Percentiles rank a stretch among this genome's conserved stretches.
Evolutionary conservation across 2,113 vertebrate species (phyloP).

Genomic region (Pan troglodytes): DNA sequence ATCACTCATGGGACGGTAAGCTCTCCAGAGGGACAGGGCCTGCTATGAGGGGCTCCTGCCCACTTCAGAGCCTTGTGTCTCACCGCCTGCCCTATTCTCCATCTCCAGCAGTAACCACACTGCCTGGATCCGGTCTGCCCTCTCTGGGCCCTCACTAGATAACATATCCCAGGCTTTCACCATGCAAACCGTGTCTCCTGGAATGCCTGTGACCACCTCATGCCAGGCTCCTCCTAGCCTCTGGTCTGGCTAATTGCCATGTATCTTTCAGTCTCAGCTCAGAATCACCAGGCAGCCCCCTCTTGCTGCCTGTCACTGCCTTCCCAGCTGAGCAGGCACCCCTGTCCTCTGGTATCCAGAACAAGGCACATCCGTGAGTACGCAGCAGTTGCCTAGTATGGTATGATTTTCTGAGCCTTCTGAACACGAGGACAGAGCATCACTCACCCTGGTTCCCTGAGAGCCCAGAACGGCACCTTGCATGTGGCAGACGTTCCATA

Average conservation of each 20-base stretch:
- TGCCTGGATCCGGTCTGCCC: not conserved
- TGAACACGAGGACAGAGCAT: not conserved
- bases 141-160: not conserved
- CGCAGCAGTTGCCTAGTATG: no score
- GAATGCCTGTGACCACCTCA: not conserved
- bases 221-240: not conserved
- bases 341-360: no score
- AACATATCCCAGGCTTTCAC: no score
- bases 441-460: not conserved
- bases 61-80: not conserved
- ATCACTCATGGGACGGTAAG: not conserved
- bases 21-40: no score
- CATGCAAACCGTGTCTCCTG: fast-evolving
- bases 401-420: no score
- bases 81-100: not conserved
- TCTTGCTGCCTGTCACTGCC: not conserved
- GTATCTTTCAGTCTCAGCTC: not conserved
- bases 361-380: fast-evolving
- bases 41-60: not conserved
- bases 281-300: not conserved
- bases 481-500: not conserved
- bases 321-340: not conserved
- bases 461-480: not conserved
- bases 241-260: not conserved
- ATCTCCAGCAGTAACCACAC: not conserved